phyloP scores from a whole-genome alignment of 1,140 invertebrate genomes.

The Archegozetes longisetosus region DNA sequence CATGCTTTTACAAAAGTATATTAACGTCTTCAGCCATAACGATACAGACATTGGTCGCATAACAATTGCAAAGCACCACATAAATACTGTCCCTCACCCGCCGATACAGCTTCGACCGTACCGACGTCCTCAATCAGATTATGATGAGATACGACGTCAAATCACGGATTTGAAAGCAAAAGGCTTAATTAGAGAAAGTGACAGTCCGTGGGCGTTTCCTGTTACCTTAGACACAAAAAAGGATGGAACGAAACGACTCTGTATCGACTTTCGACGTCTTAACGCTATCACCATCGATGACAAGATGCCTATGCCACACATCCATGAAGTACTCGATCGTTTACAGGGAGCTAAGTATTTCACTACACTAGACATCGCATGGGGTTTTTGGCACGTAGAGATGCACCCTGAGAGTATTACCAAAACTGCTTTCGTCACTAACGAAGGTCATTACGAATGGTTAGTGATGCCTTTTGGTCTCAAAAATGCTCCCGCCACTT shows the following conservation, averaged over 20 bases:
- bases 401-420: constrained; percentile 24
- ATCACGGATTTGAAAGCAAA: constrained; percentile 18
- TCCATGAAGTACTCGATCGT: constrained; percentile 27
- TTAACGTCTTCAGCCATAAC: too few species aligned
- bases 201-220: constrained; percentile 22
- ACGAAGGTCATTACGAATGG: constrained; percentile 12
- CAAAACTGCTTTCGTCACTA: constrained; percentile 23
- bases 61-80: not conserved
- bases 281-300: constrained; percentile 32
- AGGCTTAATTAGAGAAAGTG: constrained; percentile 24
- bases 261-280: constrained; percentile 32
- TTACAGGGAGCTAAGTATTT: constrained; percentile 29
- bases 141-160: constrained; percentile 1
- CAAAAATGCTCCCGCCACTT: too few species aligned
- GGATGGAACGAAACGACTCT: constrained; percentile 25
- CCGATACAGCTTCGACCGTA: not conserved
- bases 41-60: not conserved
- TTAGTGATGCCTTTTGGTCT: too few species aligned
- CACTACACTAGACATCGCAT: constrained; percentile 20
- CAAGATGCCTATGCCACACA: constrained; percentile 34
- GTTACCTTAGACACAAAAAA: constrained; percentile 20
- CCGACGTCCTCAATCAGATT: not conserved
- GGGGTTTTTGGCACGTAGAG: constrained; percentile 11
- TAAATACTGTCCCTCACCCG: not conserved
- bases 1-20: too few species aligned